A percentile compares a stretch with the other conserved stretches of the same genome.
Evolutionary conservation across 2,113 vertebrate genomes (phyloP).

Genomic region (Stegostoma tigrinum): DNA sequence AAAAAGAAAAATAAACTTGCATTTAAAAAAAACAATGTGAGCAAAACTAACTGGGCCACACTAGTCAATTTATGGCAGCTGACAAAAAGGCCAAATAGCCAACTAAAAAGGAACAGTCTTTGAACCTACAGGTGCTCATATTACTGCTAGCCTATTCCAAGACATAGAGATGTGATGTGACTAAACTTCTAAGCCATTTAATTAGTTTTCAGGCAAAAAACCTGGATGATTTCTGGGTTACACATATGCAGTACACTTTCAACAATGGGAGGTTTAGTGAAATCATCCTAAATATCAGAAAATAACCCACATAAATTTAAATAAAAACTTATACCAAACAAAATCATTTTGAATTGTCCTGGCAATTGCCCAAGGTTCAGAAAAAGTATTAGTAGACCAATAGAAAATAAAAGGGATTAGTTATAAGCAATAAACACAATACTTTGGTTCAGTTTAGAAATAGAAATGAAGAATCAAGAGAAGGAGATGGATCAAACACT

Average conservation of each 20-base stretch:
- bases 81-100: neutral
- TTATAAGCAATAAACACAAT: neutral
- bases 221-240: neutral
- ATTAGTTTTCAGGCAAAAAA: neutral
- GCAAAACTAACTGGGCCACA: neutral
- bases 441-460: neutral
- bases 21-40: neutral
- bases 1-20: neutral
- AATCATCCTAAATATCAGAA: neutral
- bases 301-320: neutral
- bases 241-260: neutral
- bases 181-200: neutral
- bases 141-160: neutral
- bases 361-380: neutral
- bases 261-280: neutral
- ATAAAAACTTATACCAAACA: neutral
- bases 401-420: neutral
- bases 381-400: neutral
- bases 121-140: neutral
- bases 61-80: neutral
- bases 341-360: neutral
- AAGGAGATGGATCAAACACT: neutral
- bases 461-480: neutral
- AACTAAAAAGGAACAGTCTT: neutral
- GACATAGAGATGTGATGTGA: neutral